Conservation (phyloP, 2,113 vertebrate species). For the Tachuris rubrigastra region DNA sequence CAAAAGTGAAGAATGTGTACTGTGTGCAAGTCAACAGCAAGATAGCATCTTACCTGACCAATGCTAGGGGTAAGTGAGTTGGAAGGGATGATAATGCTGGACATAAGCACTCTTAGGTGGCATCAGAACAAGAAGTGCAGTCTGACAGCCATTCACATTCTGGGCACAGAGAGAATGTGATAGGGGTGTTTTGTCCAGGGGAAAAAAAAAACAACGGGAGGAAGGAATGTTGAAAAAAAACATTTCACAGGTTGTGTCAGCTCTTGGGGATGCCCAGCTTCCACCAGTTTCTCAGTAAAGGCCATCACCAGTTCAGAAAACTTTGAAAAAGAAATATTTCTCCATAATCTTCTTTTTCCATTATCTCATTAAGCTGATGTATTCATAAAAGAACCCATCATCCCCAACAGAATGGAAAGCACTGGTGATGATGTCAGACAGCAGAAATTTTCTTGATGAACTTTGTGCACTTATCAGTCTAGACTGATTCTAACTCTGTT, state of each 20-base stretch:
- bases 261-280: background rate
- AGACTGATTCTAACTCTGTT: conserved; percentile 10
- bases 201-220: background rate
- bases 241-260: background rate
- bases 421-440: background rate
- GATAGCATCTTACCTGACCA: background rate
- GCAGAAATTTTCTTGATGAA: conserved; percentile 21
- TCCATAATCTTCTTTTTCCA: background rate
- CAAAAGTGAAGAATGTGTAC: background rate
- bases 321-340: background rate
- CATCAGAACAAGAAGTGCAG: background rate
- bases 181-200: background rate
- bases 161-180: conserved; percentile 3
- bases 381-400: background rate
- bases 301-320: background rate
- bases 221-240: conserved; percentile 13
- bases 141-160: conserved; percentile 23
- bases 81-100: background rate
- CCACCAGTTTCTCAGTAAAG: background rate
- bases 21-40: background rate
- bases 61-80: background rate
- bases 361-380: background rate
- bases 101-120: background rate
- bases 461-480: background rate
- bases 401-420: background rate